A percentile compares a stretch with the other conserved stretches of the same genome.
Evolutionary conservation across 2,888 invertebrate species (phyloP).

Genomic region (Dicyrtomina minuta): DNA sequence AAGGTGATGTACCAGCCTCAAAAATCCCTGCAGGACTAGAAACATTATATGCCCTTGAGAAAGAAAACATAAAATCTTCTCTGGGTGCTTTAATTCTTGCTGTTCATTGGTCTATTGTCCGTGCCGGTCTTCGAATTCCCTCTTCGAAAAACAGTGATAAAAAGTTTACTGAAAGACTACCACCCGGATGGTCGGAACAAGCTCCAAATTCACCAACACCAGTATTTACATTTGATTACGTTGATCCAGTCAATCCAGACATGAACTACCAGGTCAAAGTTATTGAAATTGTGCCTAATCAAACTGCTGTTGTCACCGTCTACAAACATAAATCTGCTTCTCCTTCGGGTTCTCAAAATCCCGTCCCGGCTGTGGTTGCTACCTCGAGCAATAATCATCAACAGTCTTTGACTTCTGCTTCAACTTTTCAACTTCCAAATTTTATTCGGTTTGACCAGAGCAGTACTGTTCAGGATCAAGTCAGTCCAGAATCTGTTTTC

Average conservation of each 20-base stretch:
- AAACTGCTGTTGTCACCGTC: conserved; percentile 39
- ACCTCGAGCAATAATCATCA: neutral
- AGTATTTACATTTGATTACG: conserved; percentile 38
- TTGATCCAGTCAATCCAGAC: conserved; percentile 32
- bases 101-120: conserved; percentile 46
- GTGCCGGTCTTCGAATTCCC: conserved; percentile 46
- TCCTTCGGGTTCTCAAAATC: neutral
- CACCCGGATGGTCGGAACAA: conserved; percentile 18
- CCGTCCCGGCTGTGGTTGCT: neutral
- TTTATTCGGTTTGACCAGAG: conserved; percentile 29
- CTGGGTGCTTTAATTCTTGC: conserved; percentile 44
- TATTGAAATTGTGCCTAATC: conserved; percentile 43
- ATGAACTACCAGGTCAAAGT: conserved; percentile 43
- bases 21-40: conserved; percentile 49
- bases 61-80: conserved; percentile 33
- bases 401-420: conserved; percentile 36
- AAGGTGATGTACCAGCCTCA: neutral
- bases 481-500: conserved; percentile 24
- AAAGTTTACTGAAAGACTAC: conserved; percentile 34
- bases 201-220: neutral
- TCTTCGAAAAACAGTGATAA: conserved; percentile 12
- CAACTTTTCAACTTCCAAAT: conserved; percentile 39
- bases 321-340: conserved; percentile 19
- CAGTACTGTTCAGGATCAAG: neutral
- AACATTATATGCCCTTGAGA: conserved; percentile 39